These are phyloP conservation scores for Tiliacea citrago DNA, from an alignment of 2,888 invertebrate species.

Conservation along the genomic window DNA sequence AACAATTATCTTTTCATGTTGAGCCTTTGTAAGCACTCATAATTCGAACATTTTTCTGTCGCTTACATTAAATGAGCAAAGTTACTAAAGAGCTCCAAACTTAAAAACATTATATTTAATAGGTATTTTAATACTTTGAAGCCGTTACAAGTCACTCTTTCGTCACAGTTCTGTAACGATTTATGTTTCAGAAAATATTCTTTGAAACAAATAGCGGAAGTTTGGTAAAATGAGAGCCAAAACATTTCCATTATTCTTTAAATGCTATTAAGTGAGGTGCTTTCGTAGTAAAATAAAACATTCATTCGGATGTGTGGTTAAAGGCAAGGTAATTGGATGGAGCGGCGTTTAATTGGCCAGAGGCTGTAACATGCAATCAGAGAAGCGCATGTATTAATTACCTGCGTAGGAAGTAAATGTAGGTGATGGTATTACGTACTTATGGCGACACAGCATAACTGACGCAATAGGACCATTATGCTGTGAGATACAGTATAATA, in stretches of 20 bases:
- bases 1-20: slow-evolving; percentile 17
- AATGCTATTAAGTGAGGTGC: slow-evolving; percentile 22
- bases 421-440: slow-evolving; percentile 29
- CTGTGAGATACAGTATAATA: background rate
- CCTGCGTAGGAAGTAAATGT: slow-evolving; percentile 48
- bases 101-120: slow-evolving; percentile 28
- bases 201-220: slow-evolving; percentile 38
- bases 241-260: slow-evolving; percentile 41
- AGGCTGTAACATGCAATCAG: slow-evolving; percentile 50
- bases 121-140: slow-evolving; percentile 26
- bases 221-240: slow-evolving; percentile 26
- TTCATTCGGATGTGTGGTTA: slow-evolving; percentile 44
- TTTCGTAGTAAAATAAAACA: slow-evolving; percentile 45
- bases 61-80: slow-evolving; percentile 41
- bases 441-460: background rate
- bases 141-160: slow-evolving; percentile 32
- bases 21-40: slow-evolving; percentile 4
- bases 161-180: slow-evolving; percentile 38
- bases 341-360: slow-evolving; percentile 51
- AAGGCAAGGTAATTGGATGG: slow-evolving; percentile 39
- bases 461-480: slow-evolving; percentile 12
- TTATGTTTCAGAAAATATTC: slow-evolving; percentile 40
- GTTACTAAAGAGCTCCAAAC: slow-evolving; percentile 32
- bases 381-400: slow-evolving; percentile 48
- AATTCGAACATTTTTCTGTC: slow-evolving; percentile 17